Percentiles rank a stretch among this genome's conserved stretches.
Evolutionary conservation across 2,113 vertebrate species (phyloP).

Genomic region (Globicephala melas): DNA sequence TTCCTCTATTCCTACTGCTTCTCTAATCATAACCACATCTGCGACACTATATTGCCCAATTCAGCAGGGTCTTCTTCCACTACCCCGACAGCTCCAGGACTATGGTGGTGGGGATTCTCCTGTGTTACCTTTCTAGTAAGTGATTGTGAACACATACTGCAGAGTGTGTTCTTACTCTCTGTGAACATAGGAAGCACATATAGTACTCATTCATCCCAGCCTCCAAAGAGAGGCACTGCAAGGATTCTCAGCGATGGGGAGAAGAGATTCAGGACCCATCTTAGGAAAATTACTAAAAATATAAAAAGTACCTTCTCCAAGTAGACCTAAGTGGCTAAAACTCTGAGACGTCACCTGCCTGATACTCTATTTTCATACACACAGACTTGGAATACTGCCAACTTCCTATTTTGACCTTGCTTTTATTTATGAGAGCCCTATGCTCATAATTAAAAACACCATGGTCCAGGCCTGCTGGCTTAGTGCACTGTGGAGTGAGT

Average conservation of each 20-base stretch:
- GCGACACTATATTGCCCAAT: accelerated
- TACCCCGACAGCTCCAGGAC: background rate
- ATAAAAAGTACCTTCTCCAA: background rate
- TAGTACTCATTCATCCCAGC: background rate
- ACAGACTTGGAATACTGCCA: background rate
- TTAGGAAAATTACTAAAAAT: constrained; percentile 12
- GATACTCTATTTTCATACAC: background rate
- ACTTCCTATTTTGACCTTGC: background rate
- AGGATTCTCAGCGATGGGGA: background rate
- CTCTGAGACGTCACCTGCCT: background rate
- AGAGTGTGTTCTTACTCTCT: background rate
- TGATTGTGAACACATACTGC: background rate
- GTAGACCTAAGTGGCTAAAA: background rate
- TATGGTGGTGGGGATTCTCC: background rate
- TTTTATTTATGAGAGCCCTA: background rate
- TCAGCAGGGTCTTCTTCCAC: background rate
- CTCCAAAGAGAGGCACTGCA: background rate
- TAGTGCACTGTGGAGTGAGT: background rate
- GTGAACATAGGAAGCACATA: background rate
- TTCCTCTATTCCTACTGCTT: background rate
- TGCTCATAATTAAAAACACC: background rate
- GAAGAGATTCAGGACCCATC: background rate
- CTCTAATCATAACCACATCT: background rate
- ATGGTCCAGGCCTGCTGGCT: background rate
- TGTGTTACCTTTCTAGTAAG: background rate